Base-by-base conservation (phyloP, 1,140 invertebrate genomes). In the Ceratina japonica region DNA sequence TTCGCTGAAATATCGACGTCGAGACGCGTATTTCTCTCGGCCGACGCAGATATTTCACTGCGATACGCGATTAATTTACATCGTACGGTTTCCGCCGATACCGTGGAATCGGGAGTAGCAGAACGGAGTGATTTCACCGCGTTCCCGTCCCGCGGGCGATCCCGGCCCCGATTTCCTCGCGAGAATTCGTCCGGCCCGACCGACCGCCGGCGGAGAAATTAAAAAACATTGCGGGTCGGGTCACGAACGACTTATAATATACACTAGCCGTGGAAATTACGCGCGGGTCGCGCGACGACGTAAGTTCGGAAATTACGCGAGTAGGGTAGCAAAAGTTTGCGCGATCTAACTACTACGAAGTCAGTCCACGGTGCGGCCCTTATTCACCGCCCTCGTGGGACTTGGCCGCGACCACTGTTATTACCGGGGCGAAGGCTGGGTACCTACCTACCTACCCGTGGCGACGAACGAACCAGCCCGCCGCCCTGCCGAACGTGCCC, bases 271-370 rank as follows among this genome's bases (percentile, higher is more conserved):
- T 85, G 68, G 80, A 85, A 86, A 86, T 86, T 86, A 87, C 86
- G 82, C 83, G 18, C 8, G 77, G 79, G 62, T 65, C 64, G 80
- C 71, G 85, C 82, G 84, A 86, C 86, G 85, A 85, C 82, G 81
- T 86, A 87, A 87, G 84, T 88, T 88, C 58, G 86, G 80, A 87
- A 88, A 88, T 87, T 88, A 86, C 86, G 86, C 84, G 84, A 86
- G 84, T 87, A 85, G 86, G 84, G 84, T 88, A 87, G 69, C 78
- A 83, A 86, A 86, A 88, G 86, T 87, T 88, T 88, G 69, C 76
- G 84, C 84, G 84, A 87, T 87, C 87, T 76, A 84, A 86, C 85
- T 82, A 79, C 86, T 87, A 84, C 82, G 86, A 88, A 88, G 83
- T 87, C 86, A 80, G 84, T 82, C 86, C 87, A 87, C 87, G 87